A percentile compares a stretch with the other conserved stretches of the same genome.
Evolutionary conservation across 92 coral and sea anemone species (phyloP).

Genomic region (Muricea muricata): DNA sequence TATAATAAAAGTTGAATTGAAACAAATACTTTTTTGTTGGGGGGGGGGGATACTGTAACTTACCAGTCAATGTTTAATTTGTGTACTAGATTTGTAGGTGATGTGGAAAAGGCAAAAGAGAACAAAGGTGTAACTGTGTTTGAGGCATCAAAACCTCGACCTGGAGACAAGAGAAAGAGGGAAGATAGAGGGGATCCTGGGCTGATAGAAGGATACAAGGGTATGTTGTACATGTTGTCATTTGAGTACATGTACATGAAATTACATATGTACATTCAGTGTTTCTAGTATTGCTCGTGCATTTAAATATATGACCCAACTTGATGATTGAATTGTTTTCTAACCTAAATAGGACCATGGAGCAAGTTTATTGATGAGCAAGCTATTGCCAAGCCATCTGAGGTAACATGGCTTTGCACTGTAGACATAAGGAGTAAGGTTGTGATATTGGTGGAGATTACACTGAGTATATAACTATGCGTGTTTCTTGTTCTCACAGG

Average conservation of each 20-base stretch:
- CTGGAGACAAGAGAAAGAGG: constrained; percentile 93
- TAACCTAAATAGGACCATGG: constrained; percentile 81
- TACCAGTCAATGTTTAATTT: too few species aligned
- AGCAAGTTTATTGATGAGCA: constrained; percentile 89
- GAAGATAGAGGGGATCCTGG: constrained; percentile 95
- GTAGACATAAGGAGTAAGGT: too few species aligned
- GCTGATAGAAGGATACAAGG: constrained; percentile 93
- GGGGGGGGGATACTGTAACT: too few species aligned
- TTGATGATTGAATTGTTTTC: neutral
- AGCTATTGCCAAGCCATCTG: constrained; percentile 93
- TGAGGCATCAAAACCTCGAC: constrained; percentile 75
- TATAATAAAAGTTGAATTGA: too few species aligned
- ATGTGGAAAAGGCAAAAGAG: constrained; percentile 81
- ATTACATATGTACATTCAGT: neutral
- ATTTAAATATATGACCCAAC: too few species aligned
- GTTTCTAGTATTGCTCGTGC: too few species aligned
- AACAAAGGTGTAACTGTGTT: constrained; percentile 87
- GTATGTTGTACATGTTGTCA: constrained; percentile 18
- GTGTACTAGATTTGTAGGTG: constrained; percentile 95
- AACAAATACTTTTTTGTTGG: too few species aligned
- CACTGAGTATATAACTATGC: neutral
- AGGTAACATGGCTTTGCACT: constrained; percentile 49
- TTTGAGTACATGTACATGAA: neutral
- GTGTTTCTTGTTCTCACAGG: constrained; percentile 50
- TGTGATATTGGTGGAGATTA: neutral